phyloP scores from a whole-genome alignment of 2,888 invertebrate genomes.

The Allacma fusca region DNA sequence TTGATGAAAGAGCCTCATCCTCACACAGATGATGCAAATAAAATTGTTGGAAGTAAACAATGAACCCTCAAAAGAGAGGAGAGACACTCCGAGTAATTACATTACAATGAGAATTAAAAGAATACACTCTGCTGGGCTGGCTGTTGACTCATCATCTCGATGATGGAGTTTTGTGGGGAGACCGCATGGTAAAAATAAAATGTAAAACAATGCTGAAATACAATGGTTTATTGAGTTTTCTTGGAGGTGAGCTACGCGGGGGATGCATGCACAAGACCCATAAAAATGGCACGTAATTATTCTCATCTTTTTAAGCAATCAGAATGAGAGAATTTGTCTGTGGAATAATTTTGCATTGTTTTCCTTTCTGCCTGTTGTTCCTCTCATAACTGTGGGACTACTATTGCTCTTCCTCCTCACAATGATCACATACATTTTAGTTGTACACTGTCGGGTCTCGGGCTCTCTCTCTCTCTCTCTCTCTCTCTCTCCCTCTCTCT shows the following conservation, averaged over 20 bases:
- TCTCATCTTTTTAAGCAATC: conserved; percentile 21
- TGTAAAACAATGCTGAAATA: conserved; percentile 18
- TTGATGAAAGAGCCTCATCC: too few species aligned
- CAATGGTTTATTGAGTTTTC: conserved; percentile 17
- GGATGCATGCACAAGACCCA: conserved; percentile 6
- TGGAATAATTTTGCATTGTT: conserved; percentile 21
- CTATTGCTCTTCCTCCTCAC: too few species aligned
- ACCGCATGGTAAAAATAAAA: conserved; percentile 3
- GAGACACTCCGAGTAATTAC: background rate
- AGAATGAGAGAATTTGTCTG: conserved; percentile 22
- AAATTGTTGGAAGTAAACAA: conserved; percentile 1
- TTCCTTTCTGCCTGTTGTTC: too few species aligned
- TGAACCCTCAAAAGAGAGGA: conserved; percentile 1
- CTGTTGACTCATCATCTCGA: conserved; percentile 15
- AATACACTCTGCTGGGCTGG: background rate
- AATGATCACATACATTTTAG: too few species aligned
- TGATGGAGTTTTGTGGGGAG: too few species aligned
- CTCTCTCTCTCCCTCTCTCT: background rate
- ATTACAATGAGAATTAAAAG: conserved; percentile 13
- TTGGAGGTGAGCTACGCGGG: background rate
- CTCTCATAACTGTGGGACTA: too few species aligned
- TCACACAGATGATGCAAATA: background rate
- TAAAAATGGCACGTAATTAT: conserved; percentile 20
- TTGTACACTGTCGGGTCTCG: too few species aligned
- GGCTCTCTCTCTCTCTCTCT: too few species aligned